Evolutionary conservation across 2,797 vertebrate species (phyloP), one percentile per base, ranked within the genome.

Genomic region (Fringilla coelebs): DNA sequence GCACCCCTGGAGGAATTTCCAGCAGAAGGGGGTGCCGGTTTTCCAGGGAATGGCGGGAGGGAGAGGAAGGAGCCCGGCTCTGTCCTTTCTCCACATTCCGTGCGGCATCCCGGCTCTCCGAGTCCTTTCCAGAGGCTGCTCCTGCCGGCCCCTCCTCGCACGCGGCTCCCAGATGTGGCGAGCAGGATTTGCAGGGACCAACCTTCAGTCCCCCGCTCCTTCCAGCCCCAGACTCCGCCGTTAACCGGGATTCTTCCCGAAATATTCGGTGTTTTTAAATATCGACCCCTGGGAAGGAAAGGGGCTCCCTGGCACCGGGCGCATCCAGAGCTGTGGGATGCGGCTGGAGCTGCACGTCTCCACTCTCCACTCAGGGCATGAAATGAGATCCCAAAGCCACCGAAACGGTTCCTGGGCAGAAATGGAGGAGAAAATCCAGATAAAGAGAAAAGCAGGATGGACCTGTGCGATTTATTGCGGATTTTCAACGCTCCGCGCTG

Each of bases 241-340:
- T 3, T 43, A 13, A 7, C 24, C 3, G 73, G 20, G 40, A 70
- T 70, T 40, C 9, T 16, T 15, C 60, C 55, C 51, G 0, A 19
- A 54, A 31, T 2, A 3, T 28, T 16, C 8, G 6, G 5, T 2
- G 1, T 3, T 74, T 40, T 57, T 3, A 2, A 54, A 21, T 7
- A 1, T 18, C n/a, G 1, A 0, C 5, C 18, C 22, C 20, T 3
- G 1, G 6, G 3, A 7, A 17, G 57, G 14, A 3, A 13, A 40
- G 49, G 48, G 11, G 62, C 4, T 9, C 32, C 16, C 74, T 43
- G 75, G 13, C 10, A 4, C 10, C 0, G 10, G 32, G 72, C 72
- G 3, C 28, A 41, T 24, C 60, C 11, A 0, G 6, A 45, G 60
- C 32, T 4, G 54, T 1, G 32, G 70, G 65, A 41, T 28, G 40